Evolutionary conservation across 1,140 invertebrate genomes (phyloP).

Genomic region (Drosophila insularis): DNA sequence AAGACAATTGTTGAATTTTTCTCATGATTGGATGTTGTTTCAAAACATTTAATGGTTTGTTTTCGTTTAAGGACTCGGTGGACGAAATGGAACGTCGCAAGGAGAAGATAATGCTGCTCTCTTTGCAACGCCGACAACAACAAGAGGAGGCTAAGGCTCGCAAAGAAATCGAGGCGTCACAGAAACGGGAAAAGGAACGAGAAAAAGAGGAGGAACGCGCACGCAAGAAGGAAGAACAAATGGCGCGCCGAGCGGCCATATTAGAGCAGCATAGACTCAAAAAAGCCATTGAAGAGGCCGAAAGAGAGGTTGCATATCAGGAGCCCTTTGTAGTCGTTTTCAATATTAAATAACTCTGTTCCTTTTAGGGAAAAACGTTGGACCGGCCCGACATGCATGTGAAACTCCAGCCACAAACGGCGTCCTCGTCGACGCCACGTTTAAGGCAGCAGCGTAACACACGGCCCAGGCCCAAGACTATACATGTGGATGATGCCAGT

Average conservation of each 20-base stretch:
- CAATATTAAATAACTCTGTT: too few relatives aligned
- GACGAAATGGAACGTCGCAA: constrained; percentile 96
- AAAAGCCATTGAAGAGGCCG: constrained; percentile 95
- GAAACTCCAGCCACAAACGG: constrained; percentile 67
- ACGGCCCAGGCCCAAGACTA: constrained; percentile 92
- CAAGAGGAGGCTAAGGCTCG: constrained; percentile 93
- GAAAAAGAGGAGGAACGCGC: constrained; percentile 92
- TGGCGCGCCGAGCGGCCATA: constrained; percentile 91
- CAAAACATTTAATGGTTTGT: not conserved
- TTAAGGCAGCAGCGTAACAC: constrained; percentile 84
- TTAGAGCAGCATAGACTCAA: constrained; percentile 97
- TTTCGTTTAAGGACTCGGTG: constrained; percentile 84
- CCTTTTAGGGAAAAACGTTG: constrained; percentile 87
- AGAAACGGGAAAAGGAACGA: constrained; percentile 90
- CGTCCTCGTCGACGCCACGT: constrained; percentile 83
- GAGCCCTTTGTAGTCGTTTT: too few relatives aligned
- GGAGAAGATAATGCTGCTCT: constrained; percentile 93
- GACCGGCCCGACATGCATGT: constrained; percentile 88
- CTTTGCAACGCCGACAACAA: constrained; percentile 92
- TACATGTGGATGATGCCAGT: constrained; percentile 92
- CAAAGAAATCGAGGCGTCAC: constrained; percentile 93
- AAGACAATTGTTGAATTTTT: not conserved
- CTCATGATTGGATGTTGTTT: not conserved
- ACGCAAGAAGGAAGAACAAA: constrained; percentile 95
- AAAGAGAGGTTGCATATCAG: constrained; percentile 87